A percentile compares a stretch with the other conserved stretches of the same genome.
Conservation (phyloP, 2,888 invertebrate species). For the Oeneis ivallda region DNA sequence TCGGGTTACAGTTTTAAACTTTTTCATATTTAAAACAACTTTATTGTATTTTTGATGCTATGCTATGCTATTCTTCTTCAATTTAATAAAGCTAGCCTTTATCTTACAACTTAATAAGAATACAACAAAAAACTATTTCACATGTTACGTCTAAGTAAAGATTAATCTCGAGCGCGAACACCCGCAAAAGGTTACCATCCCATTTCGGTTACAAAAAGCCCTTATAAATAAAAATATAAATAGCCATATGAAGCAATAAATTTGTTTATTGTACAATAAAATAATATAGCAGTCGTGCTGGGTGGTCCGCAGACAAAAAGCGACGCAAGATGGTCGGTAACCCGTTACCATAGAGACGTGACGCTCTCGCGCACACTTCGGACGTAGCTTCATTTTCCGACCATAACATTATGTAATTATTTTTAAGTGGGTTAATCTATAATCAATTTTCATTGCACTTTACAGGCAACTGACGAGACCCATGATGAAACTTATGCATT, state of each 20-base stretch:
- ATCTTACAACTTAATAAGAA: neutral
- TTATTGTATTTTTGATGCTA: neutral
- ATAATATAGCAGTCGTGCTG: slow-evolving; percentile 76
- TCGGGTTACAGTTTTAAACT: too few species aligned
- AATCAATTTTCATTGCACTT: neutral
- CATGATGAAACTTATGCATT: too few species aligned
- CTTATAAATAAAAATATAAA: slow-evolving; percentile 79
- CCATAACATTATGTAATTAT: slow-evolving; percentile 20
- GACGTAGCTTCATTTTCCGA: slow-evolving; percentile 20
- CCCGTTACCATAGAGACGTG: slow-evolving; percentile 61
- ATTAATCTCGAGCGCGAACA: slow-evolving; percentile 7
- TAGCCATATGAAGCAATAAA: slow-evolving; percentile 80
- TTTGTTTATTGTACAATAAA: slow-evolving; percentile 81
- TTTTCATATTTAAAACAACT: neutral
- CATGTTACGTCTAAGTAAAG: slow-evolving; percentile 14
- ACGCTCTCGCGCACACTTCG: slow-evolving; percentile 28
- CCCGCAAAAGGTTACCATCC: slow-evolving; percentile 20
- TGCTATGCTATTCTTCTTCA: neutral
- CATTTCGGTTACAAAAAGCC: slow-evolving; percentile 65
- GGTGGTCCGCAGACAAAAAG: slow-evolving; percentile 76
- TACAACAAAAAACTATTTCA: slow-evolving; percentile 7
- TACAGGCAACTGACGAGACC: neutral
- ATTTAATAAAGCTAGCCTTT: neutral
- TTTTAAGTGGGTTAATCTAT: slow-evolving; percentile 43
- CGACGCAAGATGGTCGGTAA: slow-evolving; percentile 53